Conservation (phyloP, 2,113 vertebrate genomes). For the Gallinago undulata region DNA sequence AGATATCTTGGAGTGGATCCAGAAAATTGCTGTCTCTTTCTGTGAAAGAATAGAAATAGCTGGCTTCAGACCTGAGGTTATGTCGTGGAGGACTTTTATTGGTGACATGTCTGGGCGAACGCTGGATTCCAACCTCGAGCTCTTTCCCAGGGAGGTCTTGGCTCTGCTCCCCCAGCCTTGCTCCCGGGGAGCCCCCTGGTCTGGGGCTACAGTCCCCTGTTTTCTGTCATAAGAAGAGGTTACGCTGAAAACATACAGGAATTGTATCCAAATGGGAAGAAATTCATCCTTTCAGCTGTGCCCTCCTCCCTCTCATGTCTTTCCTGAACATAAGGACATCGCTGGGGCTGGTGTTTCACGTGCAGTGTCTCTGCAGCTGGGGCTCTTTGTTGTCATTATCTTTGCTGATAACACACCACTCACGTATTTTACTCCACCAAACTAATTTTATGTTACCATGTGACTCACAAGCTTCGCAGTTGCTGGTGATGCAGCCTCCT, state of each 20-base stretch:
- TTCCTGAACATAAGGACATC: not conserved
- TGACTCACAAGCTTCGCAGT: not conserved
- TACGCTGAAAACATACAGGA: rapidly evolving
- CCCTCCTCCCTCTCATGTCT: not conserved
- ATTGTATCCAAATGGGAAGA: not conserved
- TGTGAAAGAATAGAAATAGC: slow-evolving; percentile 2
- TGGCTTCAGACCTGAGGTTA: not conserved
- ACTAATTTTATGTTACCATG: not conserved
- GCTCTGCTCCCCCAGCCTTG: not conserved
- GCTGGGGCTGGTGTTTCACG: not conserved
- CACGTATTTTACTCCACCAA: not conserved
- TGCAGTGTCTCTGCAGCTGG: not conserved
- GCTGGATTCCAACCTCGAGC: not conserved
- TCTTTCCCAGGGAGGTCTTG: not conserved
- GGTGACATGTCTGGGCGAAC: not conserved
- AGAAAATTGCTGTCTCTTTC: slow-evolving; percentile 33
- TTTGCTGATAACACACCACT: not conserved
- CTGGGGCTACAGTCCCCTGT: not conserved
- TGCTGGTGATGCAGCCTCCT: not conserved
- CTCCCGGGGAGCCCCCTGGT: rapidly evolving
- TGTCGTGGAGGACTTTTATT: not conserved
- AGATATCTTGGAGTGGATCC: slow-evolving; percentile 48
- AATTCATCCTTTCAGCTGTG: not conserved
- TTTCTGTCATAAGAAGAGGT: not conserved
- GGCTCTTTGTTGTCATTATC: not conserved